Base-by-base conservation (phyloP, 2,797 vertebrate genomes). In the Microctenopoma stevenorrisi region DNA sequence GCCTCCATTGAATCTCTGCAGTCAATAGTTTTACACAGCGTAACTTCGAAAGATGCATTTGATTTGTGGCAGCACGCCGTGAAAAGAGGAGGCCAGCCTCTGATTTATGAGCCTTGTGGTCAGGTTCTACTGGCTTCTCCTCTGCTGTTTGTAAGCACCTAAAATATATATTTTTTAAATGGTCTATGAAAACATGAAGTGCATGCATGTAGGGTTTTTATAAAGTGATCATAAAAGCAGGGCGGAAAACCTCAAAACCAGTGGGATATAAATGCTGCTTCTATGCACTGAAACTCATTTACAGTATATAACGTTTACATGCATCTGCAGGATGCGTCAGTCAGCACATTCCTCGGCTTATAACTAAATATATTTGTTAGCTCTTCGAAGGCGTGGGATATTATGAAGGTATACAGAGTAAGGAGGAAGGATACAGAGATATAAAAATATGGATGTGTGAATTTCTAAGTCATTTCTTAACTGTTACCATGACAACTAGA, bases 91-190 rank as follows among this genome's bases (percentile, higher is more conserved):
- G 75, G 72, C 73, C 74, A 63, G 64, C 48, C 8, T 79, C 75
- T 92, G 89, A 92, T 91, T 91, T 89, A 91, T 85, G 84, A 89
- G 85, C 66, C 89, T 88, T 89, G 85, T 86, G 89, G 82, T 88
- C 83, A 85, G 78, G 81, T 86, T 78, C 58, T 68, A 69, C 80
- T 18, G 76, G 74, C 75, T 76, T 70, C 78, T 68, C 13, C 40
- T 42, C 62, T 69, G 74, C 77, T 43, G 76, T 74, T 46, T 79
- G 81, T 72, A 72, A 64, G 55, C 70, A 56, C 59, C 76, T 83
- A 42, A 84, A 22, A 22, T 22, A 22, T 22, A 22, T 22, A 22
- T 22, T 22, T 22, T 22, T 22, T 22, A 22, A 22, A 22, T 22
- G 22, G 22, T 22, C 22, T 22, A 22, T 22, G 22, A 22, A 22